phyloP scores from a whole-genome alignment of 2,113 vertebrate genomes.

The Urocynchramus pylzowi region DNA sequence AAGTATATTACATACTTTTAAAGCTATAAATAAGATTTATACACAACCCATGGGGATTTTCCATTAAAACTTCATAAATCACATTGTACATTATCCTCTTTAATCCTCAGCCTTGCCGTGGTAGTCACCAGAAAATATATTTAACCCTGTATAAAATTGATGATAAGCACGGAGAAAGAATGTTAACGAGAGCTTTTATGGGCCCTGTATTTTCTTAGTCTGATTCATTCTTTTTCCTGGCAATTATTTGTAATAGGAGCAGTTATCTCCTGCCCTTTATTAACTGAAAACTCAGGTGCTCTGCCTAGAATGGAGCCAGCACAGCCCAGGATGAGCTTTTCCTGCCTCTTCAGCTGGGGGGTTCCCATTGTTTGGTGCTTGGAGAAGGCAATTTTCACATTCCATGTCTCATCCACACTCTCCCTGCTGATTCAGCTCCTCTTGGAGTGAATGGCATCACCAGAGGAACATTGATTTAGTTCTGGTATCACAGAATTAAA shows the following conservation, averaged over 20 bases:
- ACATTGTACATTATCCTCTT: slow-evolving; percentile 68
- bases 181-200: slow-evolving; percentile 50
- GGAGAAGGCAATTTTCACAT: not conserved
- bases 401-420: accelerated
- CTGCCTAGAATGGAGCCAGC: not conserved
- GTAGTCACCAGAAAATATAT: slow-evolving; percentile 59
- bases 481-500: not conserved
- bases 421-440: not conserved
- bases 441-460: accelerated
- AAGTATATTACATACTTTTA: slow-evolving; percentile 72
- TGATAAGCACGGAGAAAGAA: slow-evolving; percentile 27
- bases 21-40: slow-evolving; percentile 77
- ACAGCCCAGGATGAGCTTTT: not conserved
- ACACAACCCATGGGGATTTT: slow-evolving; percentile 74
- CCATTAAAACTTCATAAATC: slow-evolving; percentile 78
- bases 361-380: not conserved
- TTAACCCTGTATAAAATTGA: slow-evolving; percentile 60
- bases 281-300: not conserved
- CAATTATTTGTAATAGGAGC: slow-evolving; percentile 2
- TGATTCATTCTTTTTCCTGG: not conserved
- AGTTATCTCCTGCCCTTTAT: not conserved
- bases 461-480: accelerated
- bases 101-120: slow-evolving; percentile 64
- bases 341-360: not conserved
- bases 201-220: not conserved